phyloP scores from a whole-genome alignment of 2,888 invertebrate species.

The Trileptium ribeirensis region DNA sequence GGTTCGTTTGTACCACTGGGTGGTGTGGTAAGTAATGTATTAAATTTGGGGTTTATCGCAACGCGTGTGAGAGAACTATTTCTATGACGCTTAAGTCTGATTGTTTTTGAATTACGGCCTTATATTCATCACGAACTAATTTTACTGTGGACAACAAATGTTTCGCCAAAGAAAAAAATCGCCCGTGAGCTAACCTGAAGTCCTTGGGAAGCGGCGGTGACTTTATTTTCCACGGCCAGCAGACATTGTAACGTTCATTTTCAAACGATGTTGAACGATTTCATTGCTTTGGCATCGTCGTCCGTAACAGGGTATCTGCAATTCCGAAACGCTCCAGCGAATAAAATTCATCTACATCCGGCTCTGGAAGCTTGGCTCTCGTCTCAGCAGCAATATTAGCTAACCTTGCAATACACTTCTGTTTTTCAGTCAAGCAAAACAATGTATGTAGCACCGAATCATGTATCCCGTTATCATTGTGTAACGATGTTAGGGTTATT shows the following conservation, averaged over 20 bases:
- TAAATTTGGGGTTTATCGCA: not conserved
- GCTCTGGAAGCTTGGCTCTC: too few species aligned
- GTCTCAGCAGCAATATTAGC: too few species aligned
- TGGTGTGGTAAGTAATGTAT: constrained; percentile 35
- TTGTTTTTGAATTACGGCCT: constrained; percentile 22
- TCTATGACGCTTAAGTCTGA: constrained; percentile 24
- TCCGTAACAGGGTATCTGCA: too few species aligned
- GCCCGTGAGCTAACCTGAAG: not conserved
- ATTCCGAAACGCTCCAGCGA: too few species aligned
- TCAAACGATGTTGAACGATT: not conserved
- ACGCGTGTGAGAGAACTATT: not conserved
- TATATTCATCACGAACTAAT: constrained; percentile 24
- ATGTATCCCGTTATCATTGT: too few species aligned
- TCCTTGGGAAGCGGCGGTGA: not conserved
- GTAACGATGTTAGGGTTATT: too few species aligned
- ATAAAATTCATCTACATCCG: too few species aligned
- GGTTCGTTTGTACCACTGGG: constrained; percentile 28
- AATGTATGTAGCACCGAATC: too few species aligned
- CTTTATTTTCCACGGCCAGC: not conserved
- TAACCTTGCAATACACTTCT: too few species aligned
- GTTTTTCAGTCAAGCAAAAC: too few species aligned
- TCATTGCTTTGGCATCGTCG: not conserved
- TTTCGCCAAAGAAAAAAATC: not conserved
- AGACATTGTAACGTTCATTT: not conserved
- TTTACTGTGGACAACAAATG: too few species aligned